phyloP scores from a whole-genome alignment of 1,140 invertebrate genomes.

The Paralvinella palmiformis region DNA sequence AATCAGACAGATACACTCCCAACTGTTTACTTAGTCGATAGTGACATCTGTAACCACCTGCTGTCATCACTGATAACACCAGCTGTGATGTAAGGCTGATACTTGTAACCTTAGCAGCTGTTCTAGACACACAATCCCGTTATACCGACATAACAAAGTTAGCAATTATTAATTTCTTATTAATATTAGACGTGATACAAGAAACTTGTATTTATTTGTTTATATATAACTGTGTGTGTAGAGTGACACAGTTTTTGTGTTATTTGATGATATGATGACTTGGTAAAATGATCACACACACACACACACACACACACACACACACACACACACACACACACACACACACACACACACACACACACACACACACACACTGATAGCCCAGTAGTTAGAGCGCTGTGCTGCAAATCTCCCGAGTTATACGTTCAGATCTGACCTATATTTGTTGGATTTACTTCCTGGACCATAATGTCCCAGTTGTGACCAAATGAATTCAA shows the following conservation, averaged over 20 bases:
- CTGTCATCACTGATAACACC: background rate
- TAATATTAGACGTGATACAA: background rate
- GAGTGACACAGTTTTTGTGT: background rate
- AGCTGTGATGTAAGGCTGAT: background rate
- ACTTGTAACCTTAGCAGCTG: background rate
- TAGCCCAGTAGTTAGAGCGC: too few species aligned
- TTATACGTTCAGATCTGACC: too few species aligned
- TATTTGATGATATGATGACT: background rate
- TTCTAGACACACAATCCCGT: background rate
- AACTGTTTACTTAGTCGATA: background rate
- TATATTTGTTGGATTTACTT: too few species aligned
- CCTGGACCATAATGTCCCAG: too few species aligned
- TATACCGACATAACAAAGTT: background rate
- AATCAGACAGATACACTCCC: background rate
- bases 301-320: too few species aligned
- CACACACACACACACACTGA: too few species aligned
- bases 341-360: too few species aligned
- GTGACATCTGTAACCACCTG: background rate
- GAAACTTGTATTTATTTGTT: background rate
- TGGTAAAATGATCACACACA: too few species aligned
- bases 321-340: too few species aligned
- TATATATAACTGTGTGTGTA: background rate
- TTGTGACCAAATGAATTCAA: too few species aligned
- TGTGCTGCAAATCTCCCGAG: too few species aligned
- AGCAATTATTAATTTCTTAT: background rate